phyloP scores from a whole-genome alignment of 2,113 vertebrate genomes.

The Ondatra zibethicus region DNA sequence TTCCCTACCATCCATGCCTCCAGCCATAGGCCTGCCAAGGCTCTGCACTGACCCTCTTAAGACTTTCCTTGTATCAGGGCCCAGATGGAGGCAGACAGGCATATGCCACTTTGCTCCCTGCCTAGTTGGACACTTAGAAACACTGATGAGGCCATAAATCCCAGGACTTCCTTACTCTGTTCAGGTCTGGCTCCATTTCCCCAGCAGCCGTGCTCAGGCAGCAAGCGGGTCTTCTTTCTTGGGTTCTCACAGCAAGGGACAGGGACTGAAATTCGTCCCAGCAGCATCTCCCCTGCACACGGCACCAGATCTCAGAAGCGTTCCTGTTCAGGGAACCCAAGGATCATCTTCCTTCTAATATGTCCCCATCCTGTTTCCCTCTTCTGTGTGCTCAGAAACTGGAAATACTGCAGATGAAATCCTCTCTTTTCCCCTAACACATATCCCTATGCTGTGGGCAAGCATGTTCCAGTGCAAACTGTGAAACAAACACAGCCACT shows the following conservation, averaged over 20 bases:
- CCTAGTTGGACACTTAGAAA: background rate
- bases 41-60: fast-evolving
- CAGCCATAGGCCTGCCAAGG: fast-evolving
- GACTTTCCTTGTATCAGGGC: fast-evolving
- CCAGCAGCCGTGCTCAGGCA: background rate
- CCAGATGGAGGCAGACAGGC: background rate
- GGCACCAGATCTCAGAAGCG: fast-evolving
- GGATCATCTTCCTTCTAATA: background rate
- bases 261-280: fast-evolving
- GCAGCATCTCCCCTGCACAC: background rate
- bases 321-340: background rate
- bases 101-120: background rate
- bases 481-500: background rate
- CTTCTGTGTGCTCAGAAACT: fast-evolving
- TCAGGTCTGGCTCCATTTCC: fast-evolving
- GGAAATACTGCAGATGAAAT: background rate
- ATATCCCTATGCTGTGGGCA: background rate
- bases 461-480: background rate
- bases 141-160: background rate
- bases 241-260: background rate
- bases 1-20: fast-evolving
- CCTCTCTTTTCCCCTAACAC: background rate
- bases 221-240: background rate
- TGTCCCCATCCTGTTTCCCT: fast-evolving
- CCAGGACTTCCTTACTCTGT: too few relatives aligned